Evolutionary conservation across 1,140 invertebrate genomes (phyloP).

Genomic region (Drosophila takahashii): DNA sequence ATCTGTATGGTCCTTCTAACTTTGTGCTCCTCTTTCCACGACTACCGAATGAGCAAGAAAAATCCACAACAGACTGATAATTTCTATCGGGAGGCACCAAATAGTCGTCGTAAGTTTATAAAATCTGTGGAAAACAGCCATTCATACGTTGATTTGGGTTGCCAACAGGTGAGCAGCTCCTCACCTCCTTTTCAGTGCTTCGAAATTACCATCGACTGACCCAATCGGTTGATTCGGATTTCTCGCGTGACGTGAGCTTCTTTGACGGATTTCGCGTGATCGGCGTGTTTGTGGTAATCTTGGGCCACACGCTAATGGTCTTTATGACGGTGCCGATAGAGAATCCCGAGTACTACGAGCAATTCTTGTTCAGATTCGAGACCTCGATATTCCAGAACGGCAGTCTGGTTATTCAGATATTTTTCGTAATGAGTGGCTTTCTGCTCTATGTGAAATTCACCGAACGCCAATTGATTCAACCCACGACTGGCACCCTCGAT

Average conservation of each 20-base stretch:
- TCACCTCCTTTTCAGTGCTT: conserved; percentile 71
- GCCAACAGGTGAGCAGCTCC: conserved; percentile 30
- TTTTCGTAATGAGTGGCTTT: conserved; percentile 86
- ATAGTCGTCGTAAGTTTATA: conserved; percentile 20
- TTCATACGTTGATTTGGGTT: too few species aligned
- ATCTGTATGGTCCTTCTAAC: conserved; percentile 39
- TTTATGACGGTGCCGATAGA: conserved; percentile 59
- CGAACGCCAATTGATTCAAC: conserved; percentile 56
- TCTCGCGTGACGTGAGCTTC: conserved; percentile 59
- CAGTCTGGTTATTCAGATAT: conserved; percentile 85
- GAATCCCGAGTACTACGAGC: conserved; percentile 76
- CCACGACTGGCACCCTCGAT: conserved; percentile 1
- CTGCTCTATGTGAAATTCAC: conserved; percentile 85
- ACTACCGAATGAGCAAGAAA: conserved; percentile 42
- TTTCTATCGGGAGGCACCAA: conserved; percentile 50
- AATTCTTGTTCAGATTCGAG: conserved; percentile 54
- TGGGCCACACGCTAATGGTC: conserved; percentile 67
- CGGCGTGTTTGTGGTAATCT: conserved; percentile 60
- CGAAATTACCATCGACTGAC: conserved; percentile 77
- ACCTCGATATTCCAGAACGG: conserved; percentile 85
- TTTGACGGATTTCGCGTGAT: conserved; percentile 72
- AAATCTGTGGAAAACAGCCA: accelerated
- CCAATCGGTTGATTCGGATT: conserved; percentile 22
- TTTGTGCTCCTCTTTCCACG: conserved; percentile 50
- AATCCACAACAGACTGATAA: conserved; percentile 5